Evolutionary conservation across 92 coral and sea anemone genomes (phyloP), one percentile per base, ranked within the genome.

Genomic region (Epizoanthus stellaris): DNA sequence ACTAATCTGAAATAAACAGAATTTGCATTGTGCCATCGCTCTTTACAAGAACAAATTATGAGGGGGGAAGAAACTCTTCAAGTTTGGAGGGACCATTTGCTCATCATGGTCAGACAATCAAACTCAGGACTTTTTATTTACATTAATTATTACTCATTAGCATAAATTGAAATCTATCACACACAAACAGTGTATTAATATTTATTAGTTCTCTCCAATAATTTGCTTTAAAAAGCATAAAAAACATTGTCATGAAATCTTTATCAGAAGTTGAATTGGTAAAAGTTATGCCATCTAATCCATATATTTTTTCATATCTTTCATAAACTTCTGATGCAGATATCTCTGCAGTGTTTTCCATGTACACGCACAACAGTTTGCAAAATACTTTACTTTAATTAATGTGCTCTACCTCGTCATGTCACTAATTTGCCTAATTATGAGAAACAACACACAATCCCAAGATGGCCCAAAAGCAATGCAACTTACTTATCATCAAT

Each of bases 401-500:
- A n/a, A 21, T 17, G 16, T 6, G 39, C 58, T 62, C 8, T 80
- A 60, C 17, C 15, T 17, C 2, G 43, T 67, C 0, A 11, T 21
- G 49, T 4, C 49, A 43, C 3, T 43, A 3, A 30, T 30, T 0
- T 30, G 34, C 34, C 34, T 30, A 30, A 30, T 30, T 30, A 73
- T 36, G 3, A 70, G 16, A 73, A 45, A 34, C 16, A 34, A 38
- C 13, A 30, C 34, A 30, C 34, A 30, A 30, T 30, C 15, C 15
- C 42, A 73, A 61, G 4, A 20, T 23, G 25, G 21, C 62, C 21
- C 30, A 38, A n/a, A 19, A 65, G 38, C 23, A 12, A 52, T 4
- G n/a, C 13, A 43, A 88, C 99, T 90, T 88, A 96, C 98, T 95
- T 93, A 62, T 96, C 94, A 71, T 96, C 98, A 60, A 96, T 95